These are phyloP conservation scores for Pteronotus mesoamericanus DNA, from an alignment of 2,797 vertebrate genomes.

Conservation along the genomic window DNA sequence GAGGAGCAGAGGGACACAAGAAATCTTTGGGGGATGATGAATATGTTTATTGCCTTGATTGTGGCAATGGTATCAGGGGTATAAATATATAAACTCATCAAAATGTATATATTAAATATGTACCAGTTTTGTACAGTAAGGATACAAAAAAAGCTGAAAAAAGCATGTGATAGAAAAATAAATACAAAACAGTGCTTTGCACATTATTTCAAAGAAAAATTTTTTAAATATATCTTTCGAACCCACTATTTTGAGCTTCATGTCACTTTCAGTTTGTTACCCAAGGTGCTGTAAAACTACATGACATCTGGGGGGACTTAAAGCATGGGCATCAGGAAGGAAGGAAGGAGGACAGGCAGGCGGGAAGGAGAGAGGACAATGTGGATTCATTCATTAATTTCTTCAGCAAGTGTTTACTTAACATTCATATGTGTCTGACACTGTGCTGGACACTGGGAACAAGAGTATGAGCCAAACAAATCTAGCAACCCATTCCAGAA, in stretches of 20 bases:
- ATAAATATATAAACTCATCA: not conserved
- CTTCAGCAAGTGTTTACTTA: not conserved
- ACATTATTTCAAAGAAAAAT: not conserved
- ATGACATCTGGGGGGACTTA: not conserved
- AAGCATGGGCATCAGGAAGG: not conserved
- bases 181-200: not conserved
- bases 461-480: not conserved
- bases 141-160: not conserved
- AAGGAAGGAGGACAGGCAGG: not conserved
- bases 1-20: not conserved
- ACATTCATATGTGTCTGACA: not conserved
- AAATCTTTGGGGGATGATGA: not conserved
- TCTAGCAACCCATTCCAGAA: not conserved
- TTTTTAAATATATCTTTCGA: not conserved
- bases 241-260: not conserved
- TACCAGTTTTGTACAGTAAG: not conserved
- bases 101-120: not conserved
- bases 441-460: not conserved
- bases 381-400: not conserved
- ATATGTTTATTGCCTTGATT: not conserved
- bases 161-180: not conserved
- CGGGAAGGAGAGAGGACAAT: not conserved
- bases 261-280: not conserved
- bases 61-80: not conserved
- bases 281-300: not conserved